Evolutionary conservation across 2,113 vertebrate genomes (phyloP).

Genomic region (Numenius arquata): DNA sequence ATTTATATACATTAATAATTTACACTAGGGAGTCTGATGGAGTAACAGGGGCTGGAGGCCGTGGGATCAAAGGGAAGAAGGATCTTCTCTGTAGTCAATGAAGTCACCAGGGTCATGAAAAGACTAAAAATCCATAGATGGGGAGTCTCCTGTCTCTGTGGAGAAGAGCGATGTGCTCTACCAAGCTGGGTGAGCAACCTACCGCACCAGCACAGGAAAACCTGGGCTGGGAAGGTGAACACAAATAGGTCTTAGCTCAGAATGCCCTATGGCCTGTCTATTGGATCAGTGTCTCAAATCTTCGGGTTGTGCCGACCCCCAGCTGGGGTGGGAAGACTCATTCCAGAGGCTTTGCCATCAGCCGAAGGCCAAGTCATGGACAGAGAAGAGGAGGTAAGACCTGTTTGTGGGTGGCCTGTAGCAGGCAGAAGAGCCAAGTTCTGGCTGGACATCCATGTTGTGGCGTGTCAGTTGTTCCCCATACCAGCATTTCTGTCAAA

Average conservation of each 20-base stretch:
- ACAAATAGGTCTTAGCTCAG: background rate
- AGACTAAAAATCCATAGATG: background rate
- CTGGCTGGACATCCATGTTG: fast-evolving
- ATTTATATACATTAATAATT: background rate
- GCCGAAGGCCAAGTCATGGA: background rate
- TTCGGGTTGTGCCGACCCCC: too few relatives aligned
- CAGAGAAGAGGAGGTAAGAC: background rate
- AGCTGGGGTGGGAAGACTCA: background rate
- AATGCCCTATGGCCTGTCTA: background rate
- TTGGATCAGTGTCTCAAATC: background rate
- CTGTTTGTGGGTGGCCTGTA: background rate
- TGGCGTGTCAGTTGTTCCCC: background rate
- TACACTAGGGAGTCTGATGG: background rate
- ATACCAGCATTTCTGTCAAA: background rate
- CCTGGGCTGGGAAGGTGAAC: background rate
- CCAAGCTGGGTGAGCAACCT: background rate
- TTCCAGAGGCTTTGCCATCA: background rate
- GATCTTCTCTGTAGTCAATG: background rate
- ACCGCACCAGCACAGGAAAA: background rate
- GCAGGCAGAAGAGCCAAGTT: background rate
- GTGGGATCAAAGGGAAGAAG: background rate
- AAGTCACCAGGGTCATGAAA: background rate
- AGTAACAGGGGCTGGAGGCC: background rate
- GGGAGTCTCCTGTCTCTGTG: background rate
- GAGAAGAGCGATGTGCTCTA: background rate